Percentiles rank a stretch among this genome's conserved stretches.
These are phyloP conservation scores for Ochlodes sylvanus DNA, from an alignment of 2,888 invertebrate species.

Conservation along the genomic window DNA sequence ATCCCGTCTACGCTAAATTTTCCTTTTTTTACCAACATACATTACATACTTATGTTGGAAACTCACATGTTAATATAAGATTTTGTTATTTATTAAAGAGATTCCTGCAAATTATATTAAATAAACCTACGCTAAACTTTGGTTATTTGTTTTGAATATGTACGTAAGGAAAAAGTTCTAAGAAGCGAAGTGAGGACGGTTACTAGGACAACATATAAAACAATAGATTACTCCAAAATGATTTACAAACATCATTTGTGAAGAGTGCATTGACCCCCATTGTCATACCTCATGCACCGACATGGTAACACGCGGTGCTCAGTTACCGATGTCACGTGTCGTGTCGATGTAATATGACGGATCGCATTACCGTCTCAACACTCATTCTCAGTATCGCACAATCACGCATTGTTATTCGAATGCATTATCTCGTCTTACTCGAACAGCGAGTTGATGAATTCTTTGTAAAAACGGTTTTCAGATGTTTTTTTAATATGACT, in stretches of 20 bases:
- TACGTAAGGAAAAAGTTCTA: no score
- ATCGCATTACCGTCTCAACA: constrained; percentile 42
- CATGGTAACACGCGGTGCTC: background rate
- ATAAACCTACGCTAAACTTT: no score
- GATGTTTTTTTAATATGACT: background rate
- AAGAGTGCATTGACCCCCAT: constrained; percentile 26
- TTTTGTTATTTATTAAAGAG: no score
- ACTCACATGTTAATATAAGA: no score
- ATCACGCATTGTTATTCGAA: constrained; percentile 23
- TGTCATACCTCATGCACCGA: background rate
- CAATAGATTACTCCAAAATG: no score
- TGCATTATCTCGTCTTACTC: constrained; percentile 1
- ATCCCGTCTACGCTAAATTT: no score
- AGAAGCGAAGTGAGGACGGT: no score
- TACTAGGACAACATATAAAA: no score
- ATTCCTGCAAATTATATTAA: no score
- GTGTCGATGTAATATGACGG: constrained; percentile 26
- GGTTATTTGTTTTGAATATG: no score
- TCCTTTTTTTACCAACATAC: no score
- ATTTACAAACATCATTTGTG: background rate
- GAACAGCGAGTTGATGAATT: constrained; percentile 3
- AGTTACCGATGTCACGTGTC: constrained; percentile 16
- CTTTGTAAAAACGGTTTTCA: background rate
- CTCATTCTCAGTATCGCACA: constrained; percentile 50
- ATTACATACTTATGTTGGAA: no score